A percentile compares a stretch with the other conserved stretches of the same genome.
phyloP scores from a whole-genome alignment of 1,140 invertebrate genomes.

The Vanessa tameamea region DNA sequence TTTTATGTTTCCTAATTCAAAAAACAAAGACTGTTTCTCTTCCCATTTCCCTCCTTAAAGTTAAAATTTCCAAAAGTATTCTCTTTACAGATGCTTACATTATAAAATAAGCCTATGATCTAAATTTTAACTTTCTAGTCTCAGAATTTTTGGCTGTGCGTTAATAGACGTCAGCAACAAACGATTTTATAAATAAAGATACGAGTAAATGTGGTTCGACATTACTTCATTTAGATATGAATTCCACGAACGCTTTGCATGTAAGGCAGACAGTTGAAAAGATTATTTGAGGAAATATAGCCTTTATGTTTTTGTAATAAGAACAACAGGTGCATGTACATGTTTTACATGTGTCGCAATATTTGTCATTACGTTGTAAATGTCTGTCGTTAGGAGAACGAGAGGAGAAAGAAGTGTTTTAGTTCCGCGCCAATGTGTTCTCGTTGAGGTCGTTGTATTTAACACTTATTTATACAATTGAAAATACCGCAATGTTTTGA shows the following conservation, averaged over 20 bases:
- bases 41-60: no score
- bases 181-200: no score
- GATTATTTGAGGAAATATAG: constrained; percentile 10
- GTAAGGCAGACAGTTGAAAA: neutral
- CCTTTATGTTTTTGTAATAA: constrained; percentile 11
- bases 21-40: no score
- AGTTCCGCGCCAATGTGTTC: constrained; percentile 49
- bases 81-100: no score
- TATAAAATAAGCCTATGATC: no score
- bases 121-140: no score
- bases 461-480: constrained; percentile 14
- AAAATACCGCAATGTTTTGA: neutral
- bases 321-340: constrained; percentile 21
- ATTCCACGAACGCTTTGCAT: constrained; percentile 20
- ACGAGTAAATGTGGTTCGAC: neutral
- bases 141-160: no score
- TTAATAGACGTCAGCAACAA: no score
- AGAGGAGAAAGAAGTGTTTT: constrained; percentile 62
- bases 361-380: constrained; percentile 63
- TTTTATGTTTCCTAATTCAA: no score
- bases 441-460: constrained; percentile 39
- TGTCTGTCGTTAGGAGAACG: constrained; percentile 51
- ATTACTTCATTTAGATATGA: constrained; percentile 19
- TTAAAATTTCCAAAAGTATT: no score
- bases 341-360: constrained; percentile 51